Conservation (phyloP, 2,888 invertebrate species). For the Ypsolopha sequella region DNA sequence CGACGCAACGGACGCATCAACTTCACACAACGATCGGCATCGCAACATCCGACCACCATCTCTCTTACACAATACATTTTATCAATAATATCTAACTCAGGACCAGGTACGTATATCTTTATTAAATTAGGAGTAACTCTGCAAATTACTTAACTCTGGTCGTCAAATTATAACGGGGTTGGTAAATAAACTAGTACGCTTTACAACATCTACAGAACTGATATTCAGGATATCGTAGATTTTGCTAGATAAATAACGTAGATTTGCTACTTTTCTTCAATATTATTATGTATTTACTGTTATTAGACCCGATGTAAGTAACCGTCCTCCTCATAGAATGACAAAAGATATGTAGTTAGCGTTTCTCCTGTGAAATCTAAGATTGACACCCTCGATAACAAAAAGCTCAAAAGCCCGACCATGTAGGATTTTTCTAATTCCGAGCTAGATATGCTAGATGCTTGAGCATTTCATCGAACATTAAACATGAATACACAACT, state of each 20-base stretch:
- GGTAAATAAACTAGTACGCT: constrained; percentile 15
- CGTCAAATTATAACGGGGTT: constrained; percentile 16
- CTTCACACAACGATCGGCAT: background rate
- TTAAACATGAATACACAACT: background rate
- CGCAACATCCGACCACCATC: background rate
- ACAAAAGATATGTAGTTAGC: background rate
- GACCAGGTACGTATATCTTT: constrained; percentile 52
- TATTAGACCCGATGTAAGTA: background rate
- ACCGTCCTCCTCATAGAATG: background rate
- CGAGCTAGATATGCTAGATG: constrained; percentile 2
- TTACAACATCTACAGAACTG: background rate
- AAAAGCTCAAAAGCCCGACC: background rate
- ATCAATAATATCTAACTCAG: constrained; percentile 17
- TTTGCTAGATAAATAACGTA: constrained; percentile 20
- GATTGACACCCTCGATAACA: background rate
- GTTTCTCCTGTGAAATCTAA: background rate
- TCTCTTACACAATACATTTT: background rate
- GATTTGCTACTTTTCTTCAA: constrained; percentile 21
- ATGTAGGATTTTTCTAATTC: background rate
- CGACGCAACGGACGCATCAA: constrained; percentile 4
- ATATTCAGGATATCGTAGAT: constrained; percentile 17
- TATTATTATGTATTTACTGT: constrained; percentile 11
- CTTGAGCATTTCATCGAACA: constrained; percentile 1
- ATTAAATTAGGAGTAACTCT: too few species aligned
- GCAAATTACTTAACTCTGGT: background rate